Base-by-base conservation (phyloP, 1,140 invertebrate genomes). In the Listronotus bonariensis region DNA sequence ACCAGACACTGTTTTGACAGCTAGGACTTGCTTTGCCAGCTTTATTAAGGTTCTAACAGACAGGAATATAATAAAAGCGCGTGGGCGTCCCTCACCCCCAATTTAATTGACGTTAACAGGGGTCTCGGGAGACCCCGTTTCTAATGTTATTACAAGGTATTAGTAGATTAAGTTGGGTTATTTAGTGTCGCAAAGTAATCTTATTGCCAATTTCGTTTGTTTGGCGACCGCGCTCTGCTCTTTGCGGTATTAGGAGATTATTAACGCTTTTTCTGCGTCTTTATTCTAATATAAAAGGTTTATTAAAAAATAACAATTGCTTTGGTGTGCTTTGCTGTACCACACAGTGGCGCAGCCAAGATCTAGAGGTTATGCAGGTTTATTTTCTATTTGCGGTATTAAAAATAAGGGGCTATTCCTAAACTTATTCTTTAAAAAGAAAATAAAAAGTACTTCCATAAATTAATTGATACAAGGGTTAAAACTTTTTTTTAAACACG, bases 131-230 rank as follows among this genome's bases (percentile, higher is more conserved):
- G 46, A 12, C 60, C 60, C 60, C 42, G 17, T 63, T 54, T 40
- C 51, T 71, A 71, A 71, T 71, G 69, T 69, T 65, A 71, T 71
- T 70, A 70, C 68, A 68, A 38, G 66, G 68, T 60, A 70, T 70
- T 69, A 71, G 69, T 41, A 64, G 67, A 71, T 71, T 71, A 71
- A 54, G 67, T 59, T 58, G 17, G 67, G 59, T 71, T 69, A 69
- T 71, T 71, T 69, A 71, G 69, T 71, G 69, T 71, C 67, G 62
- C 43, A 69, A 59, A 64, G 54, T 68, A 67, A 68, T 66, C 68
- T 71, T 69, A 71, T 71, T 71, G 62, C 59, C 69, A 69, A 69
- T 71, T 71, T 65, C 40, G 69, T 54, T 65, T 67, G 63, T 71
- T 71, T 67, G 59, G n/a, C 15, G 31, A 51, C 36, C 34, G 34